Conservation (phyloP, 2,888 invertebrate species). For the Heliconius erato region DNA sequence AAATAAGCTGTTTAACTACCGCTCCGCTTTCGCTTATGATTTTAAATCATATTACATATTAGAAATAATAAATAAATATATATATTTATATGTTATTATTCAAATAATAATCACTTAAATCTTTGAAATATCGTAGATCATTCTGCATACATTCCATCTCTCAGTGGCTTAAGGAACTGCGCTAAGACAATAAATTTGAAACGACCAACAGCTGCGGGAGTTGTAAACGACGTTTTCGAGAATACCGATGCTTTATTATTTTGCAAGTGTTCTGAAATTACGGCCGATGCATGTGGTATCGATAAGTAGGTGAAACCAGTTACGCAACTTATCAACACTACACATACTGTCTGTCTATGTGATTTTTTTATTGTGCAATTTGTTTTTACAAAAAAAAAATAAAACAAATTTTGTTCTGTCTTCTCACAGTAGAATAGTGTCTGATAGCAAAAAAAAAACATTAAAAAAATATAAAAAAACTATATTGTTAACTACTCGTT, state of each 20-base stretch:
- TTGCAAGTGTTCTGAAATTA: constrained; percentile 71
- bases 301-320: constrained; percentile 57
- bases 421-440: too few species aligned
- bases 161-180: constrained; percentile 47
- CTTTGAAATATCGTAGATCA: constrained; percentile 33
- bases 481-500: too few species aligned
- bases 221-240: constrained; percentile 70
- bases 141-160: constrained; percentile 32
- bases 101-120: not conserved
- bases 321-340: constrained; percentile 22
- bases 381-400: not conserved
- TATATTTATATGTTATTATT: not conserved
- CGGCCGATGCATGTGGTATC: constrained; percentile 68
- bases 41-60: not conserved
- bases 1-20: constrained; percentile 44
- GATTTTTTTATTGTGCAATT: not conserved
- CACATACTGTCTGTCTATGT: not conserved
- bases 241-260: constrained; percentile 77
- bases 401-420: too few species aligned
- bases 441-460: too few species aligned
- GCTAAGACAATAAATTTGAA: constrained; percentile 58
- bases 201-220: constrained; percentile 71
- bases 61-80: too few species aligned
- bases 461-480: too few species aligned
- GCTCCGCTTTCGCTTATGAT: not conserved